Base-by-base conservation (phyloP, 2,888 invertebrate species). In the Cataglyphis cursor region DNA sequence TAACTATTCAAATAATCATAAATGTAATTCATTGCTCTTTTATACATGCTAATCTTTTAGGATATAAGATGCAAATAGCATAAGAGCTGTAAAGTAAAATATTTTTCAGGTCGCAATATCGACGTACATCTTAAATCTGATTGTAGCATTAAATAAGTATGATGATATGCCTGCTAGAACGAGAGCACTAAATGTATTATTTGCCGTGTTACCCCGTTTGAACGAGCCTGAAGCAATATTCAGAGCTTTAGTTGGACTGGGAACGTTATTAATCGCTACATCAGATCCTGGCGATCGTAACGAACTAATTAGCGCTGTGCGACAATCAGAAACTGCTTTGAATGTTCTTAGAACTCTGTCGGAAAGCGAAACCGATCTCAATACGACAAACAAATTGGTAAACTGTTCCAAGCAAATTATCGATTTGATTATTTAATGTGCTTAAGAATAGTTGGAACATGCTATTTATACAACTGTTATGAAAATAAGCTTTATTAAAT, bases 171-270 rank as follows among this genome's bases (percentile, higher is more conserved):
- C 94, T 75, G 95, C 95, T 64, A 94, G 95, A 87, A 95, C 95
- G 6, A 95, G 96, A 68, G 93, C 96, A 38, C 95, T 96, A 18
- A 96, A 96, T 90, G 96, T 96, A 31, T 92, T 96, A 54, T 95
- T 96, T 1, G 95, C 95, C 85, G 93, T 97, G 59, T 93, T 97
- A 70, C 95, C 95, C 0, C 95, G 94, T 86, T 93, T 97, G 65
- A 96, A 95, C 0, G 97, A 97, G 90, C 95, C 96, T 2, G 98
- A 98, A 93, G 97, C 98, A 0, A 96, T 97, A 82, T 98, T 96
- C 95, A 96, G 98, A 93, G 95, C 96, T 35, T 96, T 98, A 24
- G 97, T 98, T 24, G 97, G 97, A 0, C 95, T 98, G 44, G 98
- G 98, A 66, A 98, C 98, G 0, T 93, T 98, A 21, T 92, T 97